Conservation (phyloP, 2,888 invertebrate genomes). For the Himalopsyche tibetana region DNA sequence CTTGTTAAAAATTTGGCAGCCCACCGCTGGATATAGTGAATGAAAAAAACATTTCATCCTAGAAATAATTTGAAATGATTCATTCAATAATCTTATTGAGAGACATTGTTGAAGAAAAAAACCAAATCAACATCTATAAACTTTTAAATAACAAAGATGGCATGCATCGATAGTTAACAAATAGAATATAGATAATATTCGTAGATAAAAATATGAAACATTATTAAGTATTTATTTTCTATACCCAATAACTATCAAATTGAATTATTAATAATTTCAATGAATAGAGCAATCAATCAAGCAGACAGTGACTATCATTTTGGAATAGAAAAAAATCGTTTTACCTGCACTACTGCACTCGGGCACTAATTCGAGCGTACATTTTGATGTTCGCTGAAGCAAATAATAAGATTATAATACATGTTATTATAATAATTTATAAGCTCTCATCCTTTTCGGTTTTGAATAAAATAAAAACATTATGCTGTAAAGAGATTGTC, state of each 20-base stretch:
- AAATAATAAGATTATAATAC: constrained; percentile 22
- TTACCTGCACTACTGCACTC: constrained; percentile 22
- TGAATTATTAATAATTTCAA: not conserved
- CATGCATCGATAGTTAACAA: too few relatives aligned
- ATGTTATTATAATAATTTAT: constrained; percentile 23
- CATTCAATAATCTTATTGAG: too few relatives aligned
- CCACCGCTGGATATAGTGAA: too few relatives aligned
- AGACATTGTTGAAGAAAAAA: too few relatives aligned
- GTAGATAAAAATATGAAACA: not conserved
- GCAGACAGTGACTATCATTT: not conserved
- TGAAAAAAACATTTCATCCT: too few relatives aligned
- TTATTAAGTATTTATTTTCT: not conserved
- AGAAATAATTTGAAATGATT: too few relatives aligned
- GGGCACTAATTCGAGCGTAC: not conserved
- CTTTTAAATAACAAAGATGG: too few relatives aligned
- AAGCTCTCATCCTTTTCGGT: constrained; percentile 7
- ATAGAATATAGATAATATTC: too few relatives aligned
- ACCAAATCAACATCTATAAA: too few relatives aligned
- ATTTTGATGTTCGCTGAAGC: constrained; percentile 30
- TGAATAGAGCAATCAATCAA: constrained; percentile 11
- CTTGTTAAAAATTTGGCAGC: too few relatives aligned
- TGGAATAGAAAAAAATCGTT: constrained; percentile 3
- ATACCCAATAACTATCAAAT: not conserved
- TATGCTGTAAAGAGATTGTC: not conserved
- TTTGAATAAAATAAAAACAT: constrained; percentile 23